phyloP scores from a whole-genome alignment of 2,888 invertebrate species.

The Lysandra coridon region DNA sequence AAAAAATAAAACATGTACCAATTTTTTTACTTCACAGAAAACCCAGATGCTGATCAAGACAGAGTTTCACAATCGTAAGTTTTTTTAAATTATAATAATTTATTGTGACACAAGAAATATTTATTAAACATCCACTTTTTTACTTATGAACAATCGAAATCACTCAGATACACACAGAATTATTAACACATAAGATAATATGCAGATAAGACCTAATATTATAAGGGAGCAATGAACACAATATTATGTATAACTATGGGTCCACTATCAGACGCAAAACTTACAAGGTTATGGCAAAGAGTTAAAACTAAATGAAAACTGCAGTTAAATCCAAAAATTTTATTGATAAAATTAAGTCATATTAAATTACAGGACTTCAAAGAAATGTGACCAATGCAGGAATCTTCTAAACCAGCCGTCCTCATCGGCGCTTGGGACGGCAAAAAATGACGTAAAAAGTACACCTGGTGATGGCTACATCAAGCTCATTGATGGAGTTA shows the following conservation, averaged over 20 bases:
- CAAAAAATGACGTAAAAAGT: constrained; percentile 49
- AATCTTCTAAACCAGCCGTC: constrained; percentile 52
- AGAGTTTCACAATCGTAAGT: background rate
- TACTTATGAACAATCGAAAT: too few relatives aligned
- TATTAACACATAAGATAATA: too few relatives aligned
- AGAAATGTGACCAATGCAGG: constrained; percentile 33
- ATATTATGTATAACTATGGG: too few relatives aligned
- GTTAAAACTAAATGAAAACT: too few relatives aligned
- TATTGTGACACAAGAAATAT: too few relatives aligned
- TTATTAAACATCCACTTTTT: too few relatives aligned
- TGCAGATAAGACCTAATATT: too few relatives aligned
- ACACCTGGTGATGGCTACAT: constrained; percentile 53
- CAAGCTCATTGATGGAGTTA: constrained; percentile 57
- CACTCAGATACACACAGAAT: too few relatives aligned
- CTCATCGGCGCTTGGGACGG: constrained; percentile 56
- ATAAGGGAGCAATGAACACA: too few relatives aligned
- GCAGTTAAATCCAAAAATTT: background rate
- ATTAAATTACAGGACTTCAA: background rate
- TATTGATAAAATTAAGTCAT: background rate
- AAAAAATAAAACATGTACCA: background rate
- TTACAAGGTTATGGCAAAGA: too few relatives aligned
- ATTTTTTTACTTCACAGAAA: constrained; percentile 18
- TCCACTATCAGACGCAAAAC: too few relatives aligned
- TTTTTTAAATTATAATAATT: background rate
- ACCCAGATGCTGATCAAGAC: background rate